Evolutionary conservation across 2,888 invertebrate genomes (phyloP), one percentile per base, ranked within the genome.

Genomic region (Limnephilus rhombicus): DNA sequence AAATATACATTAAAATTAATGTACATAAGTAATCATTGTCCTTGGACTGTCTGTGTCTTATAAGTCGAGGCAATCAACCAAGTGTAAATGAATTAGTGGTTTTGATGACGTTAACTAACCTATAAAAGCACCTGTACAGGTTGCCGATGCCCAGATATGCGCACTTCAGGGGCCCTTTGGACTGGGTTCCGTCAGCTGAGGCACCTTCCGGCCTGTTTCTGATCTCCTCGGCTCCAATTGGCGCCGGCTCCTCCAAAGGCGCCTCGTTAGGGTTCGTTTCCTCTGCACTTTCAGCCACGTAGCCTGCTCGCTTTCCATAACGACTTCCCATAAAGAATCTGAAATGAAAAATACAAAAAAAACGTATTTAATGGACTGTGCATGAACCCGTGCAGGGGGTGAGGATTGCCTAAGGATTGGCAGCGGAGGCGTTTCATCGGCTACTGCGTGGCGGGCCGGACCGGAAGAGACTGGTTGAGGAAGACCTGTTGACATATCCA

Each of bases 251-350:
- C n/a, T 92, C 93, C 41, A 85, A 3, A 82, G 86, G 80, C 31
- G 85, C 34, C 7, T 91, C 88, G 85, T 92, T 90, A 80, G 85
- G 91, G 53, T 89, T 92, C 15, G 68, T 37, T 41, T 91, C 93
- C 49, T 86, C 91, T n/a, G 80, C 86, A 45, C 80, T 81, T 31
- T 92, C 93, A 24, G 80, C 31, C 12, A 24, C 45, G 41, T 29
- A 80, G n/a, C 45, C 41, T 37, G 90, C 90, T n/a, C 93, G 87
- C 86, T 93, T 93, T 3, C 93, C 93, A 34, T 93, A 93, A 68
- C 93, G 89, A 80, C 93, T 92, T n/a, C 92, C 93, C 91, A 93
- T 91, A 68, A 93, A 93, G 90, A 93, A 93, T 31, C 93, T 93
- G 45, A 18, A 85, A 91, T 4, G 18, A 4, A n/a, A 68, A n/a